Conservation (phyloP, 1,140 invertebrate species). For the Drosophila biarmipes region DNA sequence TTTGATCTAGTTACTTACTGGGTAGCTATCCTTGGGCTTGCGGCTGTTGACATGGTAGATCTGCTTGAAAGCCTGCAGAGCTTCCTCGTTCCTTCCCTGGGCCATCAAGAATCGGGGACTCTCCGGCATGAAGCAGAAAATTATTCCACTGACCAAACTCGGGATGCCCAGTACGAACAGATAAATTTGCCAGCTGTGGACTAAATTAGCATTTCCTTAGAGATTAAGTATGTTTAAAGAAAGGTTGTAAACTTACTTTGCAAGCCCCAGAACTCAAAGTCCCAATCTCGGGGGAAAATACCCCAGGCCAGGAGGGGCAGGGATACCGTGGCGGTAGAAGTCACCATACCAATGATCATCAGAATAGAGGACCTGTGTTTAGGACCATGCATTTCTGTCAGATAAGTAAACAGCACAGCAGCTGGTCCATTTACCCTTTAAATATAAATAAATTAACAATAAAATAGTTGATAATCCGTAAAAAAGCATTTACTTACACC, state of each 20-base stretch:
- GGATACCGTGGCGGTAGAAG: constrained; percentile 85
- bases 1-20: constrained; percentile 85
- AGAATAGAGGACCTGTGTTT: constrained; percentile 87
- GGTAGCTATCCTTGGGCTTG: constrained; percentile 87
- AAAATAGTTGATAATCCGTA: constrained; percentile 16
- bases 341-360: constrained; percentile 87
- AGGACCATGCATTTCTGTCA: constrained; percentile 88
- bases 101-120: constrained; percentile 93
- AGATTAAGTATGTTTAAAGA: not conserved
- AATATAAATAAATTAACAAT: constrained; percentile 4
- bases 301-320: constrained; percentile 87
- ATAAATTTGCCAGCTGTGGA: constrained; percentile 91
- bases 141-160: constrained; percentile 87
- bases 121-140: constrained; percentile 89
- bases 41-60: constrained; percentile 86
- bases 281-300: constrained; percentile 85
- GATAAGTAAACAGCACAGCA: constrained; percentile 89
- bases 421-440: constrained; percentile 90
- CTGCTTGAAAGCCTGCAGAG: constrained; percentile 80
- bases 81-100: constrained; percentile 88
- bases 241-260: constrained; percentile 86
- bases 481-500: constrained; percentile 86
- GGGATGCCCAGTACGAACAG: constrained; percentile 88
- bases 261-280: constrained; percentile 85
- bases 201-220: constrained; percentile 10